phyloP scores from a whole-genome alignment of 2,888 invertebrate genomes.

The Zygothrica quintamaculata region DNA sequence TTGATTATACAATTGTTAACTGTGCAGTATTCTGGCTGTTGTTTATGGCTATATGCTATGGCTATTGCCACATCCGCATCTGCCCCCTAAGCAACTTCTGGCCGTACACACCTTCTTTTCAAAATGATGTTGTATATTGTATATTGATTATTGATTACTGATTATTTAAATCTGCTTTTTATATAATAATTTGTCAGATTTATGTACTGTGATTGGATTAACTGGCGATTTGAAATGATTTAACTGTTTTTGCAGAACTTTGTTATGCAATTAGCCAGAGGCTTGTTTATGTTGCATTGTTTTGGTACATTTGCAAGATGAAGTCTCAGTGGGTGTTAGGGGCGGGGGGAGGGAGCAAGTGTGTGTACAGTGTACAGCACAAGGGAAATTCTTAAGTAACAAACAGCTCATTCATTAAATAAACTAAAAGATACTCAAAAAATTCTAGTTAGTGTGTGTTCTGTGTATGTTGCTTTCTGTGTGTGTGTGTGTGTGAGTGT shows the following conservation, averaged over 20 bases:
- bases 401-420: conserved; percentile 68
- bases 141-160: too few species aligned
- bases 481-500: conserved; percentile 15
- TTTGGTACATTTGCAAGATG: too few species aligned
- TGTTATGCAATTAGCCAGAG: conserved; percentile 70
- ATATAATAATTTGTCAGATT: conserved; percentile 77
- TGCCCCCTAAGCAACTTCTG: conserved; percentile 47
- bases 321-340: too few species aligned
- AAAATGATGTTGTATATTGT: neutral
- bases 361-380: too few species aligned
- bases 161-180: too few species aligned
- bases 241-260: conserved; percentile 29
- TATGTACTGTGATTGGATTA: conserved; percentile 64
- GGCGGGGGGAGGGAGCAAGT: conserved; percentile 5
- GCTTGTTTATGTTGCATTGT: conserved; percentile 75
- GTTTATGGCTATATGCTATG: conserved; percentile 19
- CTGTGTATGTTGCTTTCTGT: conserved; percentile 4
- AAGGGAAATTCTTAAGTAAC: too few species aligned
- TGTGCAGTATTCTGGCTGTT: conserved; percentile 44
- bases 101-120: conserved; percentile 71
- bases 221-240: conserved; percentile 64
- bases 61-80: conserved; percentile 71
- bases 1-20: conserved; percentile 17
- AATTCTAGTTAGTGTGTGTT: conserved; percentile 66
- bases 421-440: conserved; percentile 32